These are phyloP conservation scores for Augochlora pura DNA, from an alignment of 1,140 invertebrate species.

Conservation along the genomic window DNA sequence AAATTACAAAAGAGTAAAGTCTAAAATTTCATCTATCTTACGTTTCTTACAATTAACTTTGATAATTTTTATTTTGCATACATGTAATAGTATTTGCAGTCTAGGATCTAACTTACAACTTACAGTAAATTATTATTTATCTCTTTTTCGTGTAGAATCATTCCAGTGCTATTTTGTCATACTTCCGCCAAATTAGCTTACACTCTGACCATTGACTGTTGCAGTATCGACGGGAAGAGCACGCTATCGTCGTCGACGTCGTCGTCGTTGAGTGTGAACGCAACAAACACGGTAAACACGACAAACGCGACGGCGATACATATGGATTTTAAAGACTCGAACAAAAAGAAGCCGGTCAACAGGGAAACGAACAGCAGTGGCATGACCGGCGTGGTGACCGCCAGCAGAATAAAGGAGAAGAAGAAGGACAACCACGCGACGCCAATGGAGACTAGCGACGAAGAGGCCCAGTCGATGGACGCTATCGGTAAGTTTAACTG, in stretches of 20 bases:
- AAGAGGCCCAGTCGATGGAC: constrained; percentile 75
- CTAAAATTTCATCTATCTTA: no score
- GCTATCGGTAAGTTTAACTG: constrained; percentile 71
- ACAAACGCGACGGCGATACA: constrained; percentile 54
- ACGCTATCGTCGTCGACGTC: constrained; percentile 68
- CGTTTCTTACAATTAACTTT: no score
- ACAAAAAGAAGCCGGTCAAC: constrained; percentile 70
- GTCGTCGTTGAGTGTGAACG: constrained; percentile 58
- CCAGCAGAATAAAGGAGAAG: constrained; percentile 75
- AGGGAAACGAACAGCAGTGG: constrained; percentile 53
- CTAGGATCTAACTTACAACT: no score
- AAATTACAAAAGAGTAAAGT: no score
- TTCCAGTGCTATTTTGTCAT: no score
- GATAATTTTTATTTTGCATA: no score
- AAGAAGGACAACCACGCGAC: constrained; percentile 78
- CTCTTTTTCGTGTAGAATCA: no score
- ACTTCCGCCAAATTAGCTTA: not conserved
- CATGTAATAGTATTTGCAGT: no score
- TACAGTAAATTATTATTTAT: no score
- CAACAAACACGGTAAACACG: constrained; percentile 56
- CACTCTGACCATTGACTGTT: constrained; percentile 34
- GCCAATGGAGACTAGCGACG: constrained; percentile 78
- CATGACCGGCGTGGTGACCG: constrained; percentile 34
- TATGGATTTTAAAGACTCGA: constrained; percentile 68
- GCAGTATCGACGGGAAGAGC: constrained; percentile 70